Evolutionary conservation across 2,113 vertebrate species (phyloP).

Genomic region (Pseudopodoces humilis): DNA sequence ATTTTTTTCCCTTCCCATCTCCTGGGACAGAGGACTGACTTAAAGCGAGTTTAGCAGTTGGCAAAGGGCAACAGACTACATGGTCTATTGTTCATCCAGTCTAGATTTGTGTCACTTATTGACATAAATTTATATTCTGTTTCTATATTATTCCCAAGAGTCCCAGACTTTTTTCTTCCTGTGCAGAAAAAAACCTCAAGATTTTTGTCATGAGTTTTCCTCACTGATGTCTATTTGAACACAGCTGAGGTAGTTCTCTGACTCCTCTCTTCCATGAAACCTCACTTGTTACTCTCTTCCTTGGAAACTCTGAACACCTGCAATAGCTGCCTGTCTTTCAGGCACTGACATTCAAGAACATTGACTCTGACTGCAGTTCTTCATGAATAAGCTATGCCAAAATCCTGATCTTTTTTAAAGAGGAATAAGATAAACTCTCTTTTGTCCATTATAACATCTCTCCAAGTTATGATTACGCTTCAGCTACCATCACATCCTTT

Average conservation of each 20-base stretch:
- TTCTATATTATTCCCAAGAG: neutral
- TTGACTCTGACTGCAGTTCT: neutral
- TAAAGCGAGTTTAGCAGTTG: neutral
- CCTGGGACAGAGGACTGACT: neutral
- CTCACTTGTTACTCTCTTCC: neutral
- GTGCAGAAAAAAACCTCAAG: neutral
- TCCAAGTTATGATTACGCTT: neutral
- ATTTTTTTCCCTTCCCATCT: neutral
- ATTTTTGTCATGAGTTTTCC: neutral
- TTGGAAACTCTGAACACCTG: neutral
- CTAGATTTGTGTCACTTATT: neutral
- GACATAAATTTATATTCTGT: neutral
- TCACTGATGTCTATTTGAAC: neutral
- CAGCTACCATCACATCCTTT: neutral
- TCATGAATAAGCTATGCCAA: neutral
- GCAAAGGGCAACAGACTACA: neutral
- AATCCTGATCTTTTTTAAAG: neutral
- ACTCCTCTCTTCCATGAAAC: neutral
- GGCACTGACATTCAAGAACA: neutral
- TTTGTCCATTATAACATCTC: neutral
- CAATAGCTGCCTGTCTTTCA: neutral
- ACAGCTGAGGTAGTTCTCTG: neutral
- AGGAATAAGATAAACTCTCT: neutral
- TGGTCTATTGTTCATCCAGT: neutral
- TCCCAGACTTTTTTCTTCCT: neutral